Conservation (phyloP, 2,888 invertebrate species). For the Trachelus troglodyta region DNA sequence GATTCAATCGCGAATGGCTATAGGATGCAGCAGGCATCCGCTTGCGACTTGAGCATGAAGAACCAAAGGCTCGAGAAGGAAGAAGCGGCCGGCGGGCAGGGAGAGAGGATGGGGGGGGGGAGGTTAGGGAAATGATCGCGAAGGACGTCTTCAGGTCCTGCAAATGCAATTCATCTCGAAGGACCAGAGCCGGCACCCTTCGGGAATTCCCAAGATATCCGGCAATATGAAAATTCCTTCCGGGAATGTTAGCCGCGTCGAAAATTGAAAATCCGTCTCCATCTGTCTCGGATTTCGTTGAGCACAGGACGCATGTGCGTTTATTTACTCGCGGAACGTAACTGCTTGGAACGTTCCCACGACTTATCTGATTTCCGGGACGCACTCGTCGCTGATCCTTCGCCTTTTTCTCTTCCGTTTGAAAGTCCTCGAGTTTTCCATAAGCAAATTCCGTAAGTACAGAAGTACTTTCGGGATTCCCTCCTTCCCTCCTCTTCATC, state of each 20-base stretch:
- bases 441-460: neutral
- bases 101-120: neutral
- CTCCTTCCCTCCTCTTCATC: too few species aligned
- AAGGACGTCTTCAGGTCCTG: constrained; percentile 24
- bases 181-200: neutral
- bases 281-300: neutral
- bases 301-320: neutral
- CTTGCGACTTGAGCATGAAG: neutral
- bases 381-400: neutral
- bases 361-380: neutral
- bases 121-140: constrained; percentile 37
- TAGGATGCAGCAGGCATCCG: neutral
- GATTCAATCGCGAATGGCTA: constrained; percentile 39
- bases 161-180: constrained; percentile 36
- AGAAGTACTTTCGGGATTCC: neutral
- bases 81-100: constrained; percentile 1
- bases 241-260: too few species aligned
- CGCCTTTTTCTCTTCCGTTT: neutral
- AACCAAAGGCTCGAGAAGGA: constrained; percentile 22
- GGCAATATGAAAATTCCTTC: constrained; percentile 37
- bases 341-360: neutral
- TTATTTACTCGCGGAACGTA: neutral
- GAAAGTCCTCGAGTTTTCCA: neutral
- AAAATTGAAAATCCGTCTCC: too few species aligned
- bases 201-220: constrained; percentile 8